These are phyloP conservation scores for Neoscelio sp. DNA, from an alignment of 2,888 invertebrate genomes.

Conservation along the genomic window DNA sequence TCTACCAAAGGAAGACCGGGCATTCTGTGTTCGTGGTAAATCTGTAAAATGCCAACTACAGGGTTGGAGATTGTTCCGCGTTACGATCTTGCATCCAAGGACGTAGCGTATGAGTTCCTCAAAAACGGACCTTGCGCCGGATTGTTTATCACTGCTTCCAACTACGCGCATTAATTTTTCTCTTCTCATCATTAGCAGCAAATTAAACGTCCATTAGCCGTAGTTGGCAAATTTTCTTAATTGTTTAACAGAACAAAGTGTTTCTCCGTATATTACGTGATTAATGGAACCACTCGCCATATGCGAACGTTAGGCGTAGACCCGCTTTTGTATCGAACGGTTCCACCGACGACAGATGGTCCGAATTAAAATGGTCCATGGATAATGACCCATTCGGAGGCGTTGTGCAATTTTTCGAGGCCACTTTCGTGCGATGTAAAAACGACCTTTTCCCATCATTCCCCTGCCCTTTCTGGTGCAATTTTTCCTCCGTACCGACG, in stretches of 20 bases:
- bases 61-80: no score
- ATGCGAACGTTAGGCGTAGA: constrained; percentile 57
- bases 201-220: not conserved
- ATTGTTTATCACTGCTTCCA: no score
- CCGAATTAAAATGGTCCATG: constrained; percentile 65
- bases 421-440: constrained; percentile 12
- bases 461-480: no score
- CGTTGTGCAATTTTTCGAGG: constrained; percentile 35
- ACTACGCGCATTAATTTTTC: no score
- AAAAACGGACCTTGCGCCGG: no score
- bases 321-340: constrained; percentile 46
- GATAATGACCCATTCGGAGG: constrained; percentile 47
- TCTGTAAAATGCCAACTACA: no score
- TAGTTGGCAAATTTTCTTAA: constrained; percentile 17
- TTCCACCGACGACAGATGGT: constrained; percentile 62
- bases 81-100: no score
- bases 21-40: no score
- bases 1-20: no score
- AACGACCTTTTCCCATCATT: constrained; percentile 7
- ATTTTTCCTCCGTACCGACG: no score
- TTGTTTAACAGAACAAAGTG: constrained; percentile 24
- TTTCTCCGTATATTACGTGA: constrained; percentile 34
- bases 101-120: no score
- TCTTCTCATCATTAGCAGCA: no score
- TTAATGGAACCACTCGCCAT: constrained; percentile 58